phyloP scores from a whole-genome alignment of 2,888 invertebrate species.

The Callyntrura guangdongensis region DNA sequence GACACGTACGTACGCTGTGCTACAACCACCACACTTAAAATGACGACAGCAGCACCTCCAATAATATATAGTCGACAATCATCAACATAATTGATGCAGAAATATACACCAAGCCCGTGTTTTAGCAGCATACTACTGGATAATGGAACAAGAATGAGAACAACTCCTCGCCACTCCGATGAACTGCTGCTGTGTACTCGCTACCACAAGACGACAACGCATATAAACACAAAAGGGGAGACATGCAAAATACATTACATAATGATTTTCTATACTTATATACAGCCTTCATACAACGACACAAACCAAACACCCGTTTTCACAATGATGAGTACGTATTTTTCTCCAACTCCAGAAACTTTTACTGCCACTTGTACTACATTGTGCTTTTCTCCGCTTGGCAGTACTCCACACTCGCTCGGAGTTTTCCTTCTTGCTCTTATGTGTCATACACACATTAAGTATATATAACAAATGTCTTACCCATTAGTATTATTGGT shows the following conservation, averaged over 20 bases:
- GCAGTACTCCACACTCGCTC: neutral
- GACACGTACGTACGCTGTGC: constrained; percentile 15
- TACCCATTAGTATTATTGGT: constrained; percentile 40
- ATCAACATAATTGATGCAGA: constrained; percentile 25
- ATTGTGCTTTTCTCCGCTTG: neutral
- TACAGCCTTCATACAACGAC: neutral
- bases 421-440: neutral
- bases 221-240: neutral
- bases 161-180: neutral
- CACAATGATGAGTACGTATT: neutral
- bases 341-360: constrained; percentile 25
- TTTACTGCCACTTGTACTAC: neutral
- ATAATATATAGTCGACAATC: constrained; percentile 5
- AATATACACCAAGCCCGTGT: constrained; percentile 5
- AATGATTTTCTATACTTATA: constrained; percentile 8
- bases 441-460: neutral
- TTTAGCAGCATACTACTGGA: neutral
- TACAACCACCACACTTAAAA: constrained; percentile 10
- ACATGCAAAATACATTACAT: neutral
- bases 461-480: neutral
- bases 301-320: neutral
- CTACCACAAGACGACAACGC: neutral
- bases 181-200: neutral
- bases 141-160: neutral
- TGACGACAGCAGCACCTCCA: constrained; percentile 39